A percentile compares a stretch with the other conserved stretches of the same genome.
Evolutionary conservation across 2,113 vertebrate species (phyloP).

Genomic region (human (Homo sapiens)): GRCh38 chr14:73228501-73229000

Average conservation of each 20-base stretch:
- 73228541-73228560: no score
- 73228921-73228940: neutral
- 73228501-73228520: accelerated
- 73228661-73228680: neutral
- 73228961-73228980: neutral
- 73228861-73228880: slow-evolving; percentile 46
- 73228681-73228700: neutral
- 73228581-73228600: neutral
- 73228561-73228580: neutral
- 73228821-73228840: slow-evolving; percentile 5
- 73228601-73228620: neutral
- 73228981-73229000: neutral
- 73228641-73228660: neutral
- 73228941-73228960: slow-evolving; percentile 38
- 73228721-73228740: slow-evolving; percentile 9
- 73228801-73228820: neutral
- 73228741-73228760: neutral
- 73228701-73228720: neutral
- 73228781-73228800: neutral
- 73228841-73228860: neutral
- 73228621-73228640: neutral
- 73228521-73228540: neutral
- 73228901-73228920: slow-evolving; percentile 3
- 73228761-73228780: neutral
- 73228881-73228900: neutral